Evolutionary conservation across 2,113 vertebrate species (phyloP).

Genomic region (Megaceryle torquata): DNA sequence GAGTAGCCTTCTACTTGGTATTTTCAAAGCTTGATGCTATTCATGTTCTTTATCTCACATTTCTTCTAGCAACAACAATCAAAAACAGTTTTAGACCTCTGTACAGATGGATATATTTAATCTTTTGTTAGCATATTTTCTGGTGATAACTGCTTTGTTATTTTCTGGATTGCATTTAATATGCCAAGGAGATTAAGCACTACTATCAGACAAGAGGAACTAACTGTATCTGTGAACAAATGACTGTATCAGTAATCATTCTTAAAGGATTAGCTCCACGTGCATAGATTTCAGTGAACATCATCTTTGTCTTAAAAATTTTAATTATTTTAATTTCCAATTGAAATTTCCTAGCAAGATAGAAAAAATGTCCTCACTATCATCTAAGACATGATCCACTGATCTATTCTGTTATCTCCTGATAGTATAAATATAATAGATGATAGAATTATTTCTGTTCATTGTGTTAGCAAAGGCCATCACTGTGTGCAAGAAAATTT

Average conservation of each 20-base stretch:
- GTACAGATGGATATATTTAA: neutral
- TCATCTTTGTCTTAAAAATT: neutral
- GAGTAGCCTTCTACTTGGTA: neutral
- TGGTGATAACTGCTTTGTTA: neutral
- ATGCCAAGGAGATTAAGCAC: neutral
- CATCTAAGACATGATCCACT: neutral
- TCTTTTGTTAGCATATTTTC: neutral
- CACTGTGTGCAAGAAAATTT: neutral
- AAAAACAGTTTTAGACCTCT: neutral
- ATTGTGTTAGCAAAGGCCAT: neutral
- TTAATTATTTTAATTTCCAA: neutral
- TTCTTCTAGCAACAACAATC: neutral
- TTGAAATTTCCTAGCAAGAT: neutral
- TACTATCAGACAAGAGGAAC: neutral
- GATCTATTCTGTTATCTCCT: neutral
- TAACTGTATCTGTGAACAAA: neutral
- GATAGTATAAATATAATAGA: neutral
- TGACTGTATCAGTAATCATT: neutral
- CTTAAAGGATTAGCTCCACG: neutral
- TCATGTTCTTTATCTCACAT: neutral
- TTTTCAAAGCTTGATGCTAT: neutral
- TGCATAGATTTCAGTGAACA: neutral
- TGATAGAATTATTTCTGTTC: neutral
- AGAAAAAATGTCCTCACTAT: neutral
- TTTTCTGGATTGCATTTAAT: conserved; percentile 5